Evolutionary conservation across 2,888 invertebrate species (phyloP).

Genomic region (Flexamia atlantica): DNA sequence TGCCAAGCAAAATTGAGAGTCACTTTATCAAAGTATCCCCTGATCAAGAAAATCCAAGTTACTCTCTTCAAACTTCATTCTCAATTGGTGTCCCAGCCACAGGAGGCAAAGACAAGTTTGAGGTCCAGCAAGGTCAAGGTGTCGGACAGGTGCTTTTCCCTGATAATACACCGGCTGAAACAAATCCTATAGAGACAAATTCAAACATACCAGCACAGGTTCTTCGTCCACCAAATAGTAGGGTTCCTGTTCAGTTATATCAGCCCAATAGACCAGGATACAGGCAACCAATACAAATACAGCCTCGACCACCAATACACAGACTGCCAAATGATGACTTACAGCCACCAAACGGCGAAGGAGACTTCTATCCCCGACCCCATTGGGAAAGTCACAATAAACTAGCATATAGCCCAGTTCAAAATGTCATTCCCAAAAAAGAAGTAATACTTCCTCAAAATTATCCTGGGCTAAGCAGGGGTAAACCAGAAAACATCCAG

Average conservation of each 20-base stretch:
- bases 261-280: slow-evolving; percentile 74
- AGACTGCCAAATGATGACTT: slow-evolving; percentile 60
- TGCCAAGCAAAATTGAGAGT: slow-evolving; percentile 65
- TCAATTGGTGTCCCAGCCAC: slow-evolving; percentile 69
- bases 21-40: slow-evolving; percentile 67
- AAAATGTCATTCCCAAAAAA: slow-evolving; percentile 61
- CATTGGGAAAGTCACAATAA: slow-evolving; percentile 74
- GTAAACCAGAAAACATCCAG: slow-evolving; percentile 65
- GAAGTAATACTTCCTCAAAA: slow-evolving; percentile 60
- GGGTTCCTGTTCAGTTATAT: slow-evolving; percentile 56
- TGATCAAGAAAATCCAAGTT: slow-evolving; percentile 69
- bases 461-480: slow-evolving; percentile 62
- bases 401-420: slow-evolving; percentile 66
- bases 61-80: slow-evolving; percentile 71
- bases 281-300: slow-evolving; percentile 68
- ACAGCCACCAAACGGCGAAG: slow-evolving; percentile 60
- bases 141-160: slow-evolving; percentile 70
- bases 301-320: slow-evolving; percentile 59
- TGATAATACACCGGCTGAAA: slow-evolving; percentile 65
- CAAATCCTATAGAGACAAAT: slow-evolving; percentile 28
- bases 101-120: slow-evolving; percentile 63
- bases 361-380: slow-evolving; percentile 73
- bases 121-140: slow-evolving; percentile 65
- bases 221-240: slow-evolving; percentile 50
- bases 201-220: slow-evolving; percentile 48